These are phyloP conservation scores for Corticium candelabrum DNA, from an alignment of 37 sponge, comb jelly and placozoan species.

Conservation along the genomic window DNA sequence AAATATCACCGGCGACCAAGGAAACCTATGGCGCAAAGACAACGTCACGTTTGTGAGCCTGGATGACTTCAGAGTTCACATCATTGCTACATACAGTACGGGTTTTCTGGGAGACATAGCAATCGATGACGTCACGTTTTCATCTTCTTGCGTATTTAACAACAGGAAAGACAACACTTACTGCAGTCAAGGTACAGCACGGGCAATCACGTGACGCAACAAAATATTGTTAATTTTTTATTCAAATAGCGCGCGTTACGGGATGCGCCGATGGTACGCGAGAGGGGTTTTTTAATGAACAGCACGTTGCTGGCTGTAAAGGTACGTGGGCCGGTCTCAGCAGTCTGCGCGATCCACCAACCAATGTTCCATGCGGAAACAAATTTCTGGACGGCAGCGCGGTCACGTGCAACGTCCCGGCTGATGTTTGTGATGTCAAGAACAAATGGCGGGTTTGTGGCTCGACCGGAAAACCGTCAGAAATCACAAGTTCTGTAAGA, in stretches of 20 bases:
- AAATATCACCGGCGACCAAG: background rate
- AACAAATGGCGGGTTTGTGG: background rate
- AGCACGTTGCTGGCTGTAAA: constrained; percentile 1
- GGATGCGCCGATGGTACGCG: constrained; percentile 5
- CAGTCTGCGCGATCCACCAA: background rate
- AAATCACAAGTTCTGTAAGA: too few species aligned
- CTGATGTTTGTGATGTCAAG: background rate
- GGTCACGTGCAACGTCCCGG: background rate
- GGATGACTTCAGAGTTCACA: background rate
- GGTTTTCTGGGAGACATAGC: background rate
- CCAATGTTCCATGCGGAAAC: constrained; percentile 1
- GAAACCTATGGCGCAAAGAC: background rate
- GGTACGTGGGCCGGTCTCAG: background rate
- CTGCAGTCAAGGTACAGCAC: background rate
- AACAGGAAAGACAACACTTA: background rate
- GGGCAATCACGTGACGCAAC: too few species aligned
- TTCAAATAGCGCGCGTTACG: background rate
- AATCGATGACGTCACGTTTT: background rate
- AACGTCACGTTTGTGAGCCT: background rate
- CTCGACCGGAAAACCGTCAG: background rate
- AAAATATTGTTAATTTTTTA: background rate
- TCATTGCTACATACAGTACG: background rate
- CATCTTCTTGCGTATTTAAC: background rate
- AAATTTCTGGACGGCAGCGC: background rate
- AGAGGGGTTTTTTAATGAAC: background rate